Base-by-base conservation (phyloP, 2,113 vertebrate genomes). In the Anguilla rostrata region DNA sequence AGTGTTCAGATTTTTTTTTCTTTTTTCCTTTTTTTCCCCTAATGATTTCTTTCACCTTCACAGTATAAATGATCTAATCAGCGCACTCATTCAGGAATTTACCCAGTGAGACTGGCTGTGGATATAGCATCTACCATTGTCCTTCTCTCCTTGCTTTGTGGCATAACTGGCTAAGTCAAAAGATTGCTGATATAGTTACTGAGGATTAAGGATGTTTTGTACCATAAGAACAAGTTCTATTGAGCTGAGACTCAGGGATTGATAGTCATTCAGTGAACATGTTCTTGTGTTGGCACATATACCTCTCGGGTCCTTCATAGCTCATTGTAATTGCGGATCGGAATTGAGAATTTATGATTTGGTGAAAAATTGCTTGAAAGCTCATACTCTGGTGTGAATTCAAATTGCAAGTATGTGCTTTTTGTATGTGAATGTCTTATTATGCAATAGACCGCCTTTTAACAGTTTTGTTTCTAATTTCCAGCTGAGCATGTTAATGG, bases 401-500 rank as follows among this genome's bases (percentile, higher is more conserved):
- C 71, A 75, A 75, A 29, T 75, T 75, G 71, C 20, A 75, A 75
- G 2, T 34, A 9, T 29, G 71, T 9, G 34, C 2, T 29, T 71
- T 71, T n/a, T 71, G 26, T n/a, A n/a, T 71, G 3, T n/a, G 63
- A 26, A 71, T 71, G 20, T 71, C 63, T 71, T 8, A n/a, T n/a
- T 71, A 71, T n/a, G 20, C 63, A 71, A 26, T 11, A 29, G n/a
- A 29, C n/a, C 34, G 49, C 49, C 49, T 34, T 12, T 26, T 29
- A 75, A 40, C 34, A 11, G 14, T 80, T n/a, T 41, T 41, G 6
- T 80, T 80, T 41, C 39, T 80, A 29, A 41, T 20, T 41, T 80
- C 39, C 85, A 89, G 81, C 84, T 86, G 53, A 79, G 88, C 56
- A 63, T 66, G 82, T 88, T 87, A 83, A 82, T 81, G 43, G 85